A percentile compares a stretch with the other conserved stretches of the same genome.
These are phyloP conservation scores for Taenioides sp. DNA, from an alignment of 2,797 vertebrate genomes.

Conservation along the genomic window DNA sequence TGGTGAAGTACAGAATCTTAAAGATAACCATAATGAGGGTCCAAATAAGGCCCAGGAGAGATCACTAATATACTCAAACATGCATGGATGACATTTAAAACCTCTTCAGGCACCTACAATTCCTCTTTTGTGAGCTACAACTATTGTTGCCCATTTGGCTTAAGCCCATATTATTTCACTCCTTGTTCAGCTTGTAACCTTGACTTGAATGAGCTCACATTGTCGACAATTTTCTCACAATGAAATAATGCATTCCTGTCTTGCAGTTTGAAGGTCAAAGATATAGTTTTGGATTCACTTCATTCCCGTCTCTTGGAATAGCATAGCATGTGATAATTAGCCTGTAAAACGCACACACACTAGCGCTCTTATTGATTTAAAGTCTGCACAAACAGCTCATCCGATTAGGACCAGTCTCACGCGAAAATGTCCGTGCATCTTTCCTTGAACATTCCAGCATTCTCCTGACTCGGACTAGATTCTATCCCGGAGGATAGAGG, in stretches of 20 bases:
- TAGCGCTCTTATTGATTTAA: conserved; percentile 30
- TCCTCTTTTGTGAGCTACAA: too few relatives aligned
- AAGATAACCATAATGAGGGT: too few relatives aligned
- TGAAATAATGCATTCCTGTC: conserved; percentile 20
- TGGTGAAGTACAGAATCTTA: too few relatives aligned
- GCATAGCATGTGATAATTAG: conserved; percentile 27
- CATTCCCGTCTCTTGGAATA: conserved; percentile 26
- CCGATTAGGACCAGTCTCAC: conserved; percentile 14
- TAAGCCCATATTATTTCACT: conserved; percentile 10
- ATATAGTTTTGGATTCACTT: conserved; percentile 11
- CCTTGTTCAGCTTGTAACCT: conserved; percentile 15
- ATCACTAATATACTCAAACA: too few relatives aligned
- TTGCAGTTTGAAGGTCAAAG: conserved; percentile 35
- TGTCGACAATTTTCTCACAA: conserved; percentile 13
- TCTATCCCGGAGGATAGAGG: conserved; percentile 40
- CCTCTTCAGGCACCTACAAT: too few relatives aligned
- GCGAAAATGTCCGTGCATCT: conserved; percentile 20
- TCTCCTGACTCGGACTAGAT: conserved; percentile 58
- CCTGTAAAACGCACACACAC: conserved; percentile 9
- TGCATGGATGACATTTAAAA: too few relatives aligned
- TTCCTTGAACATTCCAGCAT: conserved; percentile 21
- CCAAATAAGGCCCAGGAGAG: too few relatives aligned
- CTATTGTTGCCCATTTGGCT: conserved; percentile 16
- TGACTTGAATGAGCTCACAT: conserved; percentile 17
- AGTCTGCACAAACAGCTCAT: conserved; percentile 9